Percentiles rank a stretch among this genome's conserved stretches.
These are phyloP conservation scores for Helicoverpa zea DNA, from an alignment of 1,140 invertebrate species.

Conservation along the genomic window DNA sequence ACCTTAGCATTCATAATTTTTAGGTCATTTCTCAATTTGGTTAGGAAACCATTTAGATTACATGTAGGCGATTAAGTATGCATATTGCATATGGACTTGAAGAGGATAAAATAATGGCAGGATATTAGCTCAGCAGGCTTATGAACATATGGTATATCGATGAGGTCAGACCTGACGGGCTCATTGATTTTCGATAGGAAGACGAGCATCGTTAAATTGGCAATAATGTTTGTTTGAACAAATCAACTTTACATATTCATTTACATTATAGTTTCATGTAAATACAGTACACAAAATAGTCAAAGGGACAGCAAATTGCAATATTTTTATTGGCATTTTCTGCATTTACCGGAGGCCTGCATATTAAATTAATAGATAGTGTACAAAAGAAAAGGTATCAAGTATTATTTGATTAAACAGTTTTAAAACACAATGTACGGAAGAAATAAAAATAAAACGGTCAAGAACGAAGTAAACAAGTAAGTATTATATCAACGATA, in stretches of 20 bases:
- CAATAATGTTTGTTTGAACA: no score
- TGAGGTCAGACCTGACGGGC: conserved; percentile 23
- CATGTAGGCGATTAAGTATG: no score
- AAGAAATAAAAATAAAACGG: background rate
- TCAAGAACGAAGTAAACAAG: conserved; percentile 3
- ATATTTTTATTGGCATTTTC: no score
- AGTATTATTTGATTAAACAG: background rate
- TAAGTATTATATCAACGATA: conserved; percentile 1
- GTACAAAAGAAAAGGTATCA: no score
- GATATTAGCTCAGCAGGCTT: conserved; percentile 31
- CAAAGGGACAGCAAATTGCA: no score
- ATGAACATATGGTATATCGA: conserved; percentile 15
- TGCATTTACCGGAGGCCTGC: no score
- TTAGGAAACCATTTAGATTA: background rate
- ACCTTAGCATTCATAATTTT: no score
- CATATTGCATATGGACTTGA: conserved; percentile 4
- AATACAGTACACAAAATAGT: no score
- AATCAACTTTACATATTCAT: no score
- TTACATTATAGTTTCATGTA: no score
- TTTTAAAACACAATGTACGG: no score
- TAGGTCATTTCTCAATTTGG: background rate
- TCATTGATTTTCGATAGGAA: background rate
- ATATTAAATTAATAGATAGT: no score
- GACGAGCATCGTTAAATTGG: background rate
- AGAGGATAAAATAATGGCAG: background rate